These are phyloP conservation scores for Celastrina argiolus DNA, from an alignment of 2,888 invertebrate species.

Conservation along the genomic window DNA sequence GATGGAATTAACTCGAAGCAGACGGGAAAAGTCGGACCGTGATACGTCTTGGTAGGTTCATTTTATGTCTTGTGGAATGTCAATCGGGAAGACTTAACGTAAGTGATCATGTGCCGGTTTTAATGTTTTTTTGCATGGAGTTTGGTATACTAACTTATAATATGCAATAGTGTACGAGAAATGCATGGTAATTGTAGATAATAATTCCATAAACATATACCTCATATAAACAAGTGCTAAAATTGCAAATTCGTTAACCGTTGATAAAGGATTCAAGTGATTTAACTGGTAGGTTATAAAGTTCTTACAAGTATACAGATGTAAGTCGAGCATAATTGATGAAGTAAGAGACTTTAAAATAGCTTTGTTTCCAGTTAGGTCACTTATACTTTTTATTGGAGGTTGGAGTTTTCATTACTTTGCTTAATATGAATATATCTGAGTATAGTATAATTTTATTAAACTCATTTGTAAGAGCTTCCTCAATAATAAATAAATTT, in stretches of 20 bases:
- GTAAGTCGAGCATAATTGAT: neutral
- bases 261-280: neutral
- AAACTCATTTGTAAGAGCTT: neutral
- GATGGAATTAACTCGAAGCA: slow-evolving; percentile 1
- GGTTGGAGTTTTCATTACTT: neutral
- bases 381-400: neutral
- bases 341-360: neutral
- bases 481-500: neutral
- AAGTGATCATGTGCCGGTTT: slow-evolving; percentile 71
- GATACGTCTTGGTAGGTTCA: slow-evolving; percentile 7
- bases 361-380: neutral
- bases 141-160: slow-evolving; percentile 45
- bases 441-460: too few species aligned
- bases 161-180: neutral
- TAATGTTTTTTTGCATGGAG: slow-evolving; percentile 50
- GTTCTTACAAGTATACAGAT: neutral
- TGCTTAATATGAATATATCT: too few species aligned
- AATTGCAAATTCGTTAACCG: neutral
- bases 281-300: neutral
- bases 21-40: neutral
- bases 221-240: neutral
- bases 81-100: slow-evolving; percentile 36
- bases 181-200: neutral
- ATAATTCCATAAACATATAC: neutral
- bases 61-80: slow-evolving; percentile 17